A percentile compares a stretch with the other conserved stretches of the same genome.
Conservation (phyloP, 2,113 vertebrate genomes). For the Vanacampus margaritifer region DNA sequence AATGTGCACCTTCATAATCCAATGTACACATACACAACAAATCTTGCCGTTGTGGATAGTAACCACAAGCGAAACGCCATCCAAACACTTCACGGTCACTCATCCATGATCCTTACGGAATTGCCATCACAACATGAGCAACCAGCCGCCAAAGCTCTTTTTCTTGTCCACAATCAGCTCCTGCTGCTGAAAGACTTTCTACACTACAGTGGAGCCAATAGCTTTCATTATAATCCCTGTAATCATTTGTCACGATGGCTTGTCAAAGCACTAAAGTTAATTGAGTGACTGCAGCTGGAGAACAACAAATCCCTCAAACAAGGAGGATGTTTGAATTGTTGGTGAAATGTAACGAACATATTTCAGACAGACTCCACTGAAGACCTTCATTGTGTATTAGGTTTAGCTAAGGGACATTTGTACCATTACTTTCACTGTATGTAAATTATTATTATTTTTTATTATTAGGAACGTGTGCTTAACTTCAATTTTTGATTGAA, state of each 20-base stretch:
- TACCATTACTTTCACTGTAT: too few relatives aligned
- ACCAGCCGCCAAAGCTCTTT: constrained; percentile 23
- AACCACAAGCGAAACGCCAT: background rate
- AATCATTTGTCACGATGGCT: constrained; percentile 32
- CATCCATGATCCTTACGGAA: constrained; percentile 38
- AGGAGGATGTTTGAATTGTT: background rate
- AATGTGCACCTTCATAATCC: constrained; percentile 18
- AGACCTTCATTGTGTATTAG: background rate
- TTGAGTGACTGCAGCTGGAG: constrained; percentile 15
- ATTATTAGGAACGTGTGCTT: background rate
- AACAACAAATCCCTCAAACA: constrained; percentile 22
- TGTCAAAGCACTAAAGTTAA: constrained; percentile 37
- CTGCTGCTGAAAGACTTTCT: constrained; percentile 15
- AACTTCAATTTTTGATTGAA: too few relatives aligned
- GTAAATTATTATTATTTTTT: too few relatives aligned
- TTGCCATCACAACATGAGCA: constrained; percentile 44
- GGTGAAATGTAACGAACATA: background rate
- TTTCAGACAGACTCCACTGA: background rate
- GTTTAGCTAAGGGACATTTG: too few relatives aligned
- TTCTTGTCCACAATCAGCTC: constrained; percentile 37
- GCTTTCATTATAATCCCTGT: constrained; percentile 40
- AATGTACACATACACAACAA: constrained; percentile 4
- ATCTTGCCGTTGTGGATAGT: background rate
- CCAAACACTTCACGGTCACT: constrained; percentile 20
- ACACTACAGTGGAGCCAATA: constrained; percentile 28